Evolutionary conservation across 2,797 vertebrate species (phyloP), one percentile per base, ranked within the genome.

Genomic region (Atherinosoma microstoma): DNA sequence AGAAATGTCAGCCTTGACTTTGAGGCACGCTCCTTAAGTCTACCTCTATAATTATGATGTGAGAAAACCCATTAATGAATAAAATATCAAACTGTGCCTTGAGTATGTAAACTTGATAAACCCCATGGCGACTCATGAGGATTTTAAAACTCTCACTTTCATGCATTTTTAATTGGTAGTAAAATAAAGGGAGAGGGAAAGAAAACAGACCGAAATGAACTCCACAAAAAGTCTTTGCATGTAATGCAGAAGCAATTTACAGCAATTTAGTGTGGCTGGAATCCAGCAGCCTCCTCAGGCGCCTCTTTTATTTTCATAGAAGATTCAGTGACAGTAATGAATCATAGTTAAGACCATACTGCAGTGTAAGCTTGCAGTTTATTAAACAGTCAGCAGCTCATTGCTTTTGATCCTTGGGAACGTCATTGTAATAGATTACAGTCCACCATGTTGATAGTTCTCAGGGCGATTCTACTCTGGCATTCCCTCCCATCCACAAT

Each of bases 221-320:
- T 78, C 74, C 70, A 78, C 60, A 80, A 75, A 83, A 86, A 84
- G 73, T 85, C 86, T 91, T 90, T 85, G 84, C 82, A 83, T 84
- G 84, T 74, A 89, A 92, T 75, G 83, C 80, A 60, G 83, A 89
- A 66, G 89, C 91, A 93, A 93, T 94, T 93, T 93, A 83, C 78
- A 83, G 90, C 85, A 89, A 91, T 93, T 92, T 93, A 91, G 66
- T 70, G 75, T 76, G 86, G 78, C 81, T 84, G 82, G 53, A 87
- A 89, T 89, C 85, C 86, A 89, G 86, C 84, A 86, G 89, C 76
- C 61, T 91, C 89, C 87, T 89, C 74, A 7, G 88, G 90, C 86
- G 53, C 86, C 91, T 94, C 92, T 91, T 94, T 93, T 92, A 92
- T 94, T 94, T 93, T 93, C 92, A 92, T 92, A 90, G 82, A 88